Percentiles rank a stretch among this genome's conserved stretches.
Evolutionary conservation across 2,888 invertebrate genomes (phyloP).

Genomic region (Ptychoptera contaminata): DNA sequence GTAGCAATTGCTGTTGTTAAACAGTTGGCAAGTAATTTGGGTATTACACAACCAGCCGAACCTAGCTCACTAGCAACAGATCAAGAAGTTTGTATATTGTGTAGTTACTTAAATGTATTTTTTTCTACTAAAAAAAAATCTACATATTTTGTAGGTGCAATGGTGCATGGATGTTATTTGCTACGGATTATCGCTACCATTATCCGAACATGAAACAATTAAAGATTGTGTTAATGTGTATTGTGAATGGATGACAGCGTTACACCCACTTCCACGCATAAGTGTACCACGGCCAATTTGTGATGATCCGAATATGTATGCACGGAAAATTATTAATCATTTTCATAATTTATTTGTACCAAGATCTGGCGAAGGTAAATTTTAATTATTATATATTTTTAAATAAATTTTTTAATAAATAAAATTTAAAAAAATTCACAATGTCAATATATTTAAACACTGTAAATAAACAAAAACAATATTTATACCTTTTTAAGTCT

Average conservation of each 20-base stretch:
- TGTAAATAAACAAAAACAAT: slow-evolving; percentile 9
- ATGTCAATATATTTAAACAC: slow-evolving; percentile 3
- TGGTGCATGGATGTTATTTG: slow-evolving; percentile 82
- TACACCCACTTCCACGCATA: slow-evolving; percentile 67
- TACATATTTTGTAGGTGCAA: slow-evolving; percentile 46
- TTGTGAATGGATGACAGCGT: slow-evolving; percentile 88
- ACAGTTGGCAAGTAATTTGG: slow-evolving; percentile 41
- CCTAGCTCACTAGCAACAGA: slow-evolving; percentile 72
- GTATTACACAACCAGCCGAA: slow-evolving; percentile 65
- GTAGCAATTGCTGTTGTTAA: slow-evolving; percentile 45
- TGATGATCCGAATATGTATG: slow-evolving; percentile 80
- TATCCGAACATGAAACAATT: slow-evolving; percentile 85
- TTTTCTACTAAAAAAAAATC: background rate
- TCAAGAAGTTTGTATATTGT: slow-evolving; percentile 45
- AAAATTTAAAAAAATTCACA: background rate
- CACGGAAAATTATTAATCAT: slow-evolving; percentile 78
- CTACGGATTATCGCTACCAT: slow-evolving; percentile 76
- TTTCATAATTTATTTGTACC: slow-evolving; percentile 91
- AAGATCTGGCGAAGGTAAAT: slow-evolving; percentile 78
- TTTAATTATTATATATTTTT: slow-evolving; percentile 5
- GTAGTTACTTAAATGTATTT: too few species aligned
- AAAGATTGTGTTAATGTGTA: slow-evolving; percentile 93
- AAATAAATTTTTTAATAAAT: background rate
- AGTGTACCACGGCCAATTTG: slow-evolving; percentile 79
- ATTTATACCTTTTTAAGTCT: slow-evolving; percentile 54